These are phyloP conservation scores for Orussus abietinus DNA, from an alignment of 1,140 invertebrate species.

Conservation along the genomic window DNA sequence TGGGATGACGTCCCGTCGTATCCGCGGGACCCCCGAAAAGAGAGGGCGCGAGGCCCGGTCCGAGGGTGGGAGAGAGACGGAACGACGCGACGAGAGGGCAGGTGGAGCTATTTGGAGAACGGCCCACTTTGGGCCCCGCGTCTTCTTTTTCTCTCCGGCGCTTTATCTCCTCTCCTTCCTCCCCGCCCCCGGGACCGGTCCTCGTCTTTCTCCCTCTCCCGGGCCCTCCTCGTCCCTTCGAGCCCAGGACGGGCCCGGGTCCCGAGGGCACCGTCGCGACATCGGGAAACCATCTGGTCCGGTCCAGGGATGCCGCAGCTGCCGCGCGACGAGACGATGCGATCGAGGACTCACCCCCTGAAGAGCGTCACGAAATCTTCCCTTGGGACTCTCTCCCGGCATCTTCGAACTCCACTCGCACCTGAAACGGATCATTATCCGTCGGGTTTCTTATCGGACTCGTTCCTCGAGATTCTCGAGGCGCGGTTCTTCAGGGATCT, in stretches of 20 bases:
- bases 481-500: no score
- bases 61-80: background rate
- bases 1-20: no score
- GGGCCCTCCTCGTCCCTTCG: conserved; percentile 11
- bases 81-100: conserved; percentile 33
- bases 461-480: no score
- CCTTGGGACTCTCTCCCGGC: no score
- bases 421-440: no score
- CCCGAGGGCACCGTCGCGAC: conserved; percentile 15
- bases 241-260: conserved; percentile 6
- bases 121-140: conserved; percentile 39
- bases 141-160: conserved; percentile 12
- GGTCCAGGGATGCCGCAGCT: conserved; percentile 31
- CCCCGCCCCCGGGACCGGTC: no score
- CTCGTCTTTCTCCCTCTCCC: conserved; percentile 15
- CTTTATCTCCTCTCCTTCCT: conserved; percentile 17
- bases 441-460: no score
- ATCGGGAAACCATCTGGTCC: conserved; percentile 34
- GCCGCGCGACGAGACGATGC: no score
- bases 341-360: no score
- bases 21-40: conserved; percentile 24
- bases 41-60: conserved; percentile 17
- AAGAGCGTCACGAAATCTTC: no score
- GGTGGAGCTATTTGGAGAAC: conserved; percentile 51
- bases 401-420: no score